Conservation (phyloP, 2,113 vertebrate species). For the Prunella himalayana region DNA sequence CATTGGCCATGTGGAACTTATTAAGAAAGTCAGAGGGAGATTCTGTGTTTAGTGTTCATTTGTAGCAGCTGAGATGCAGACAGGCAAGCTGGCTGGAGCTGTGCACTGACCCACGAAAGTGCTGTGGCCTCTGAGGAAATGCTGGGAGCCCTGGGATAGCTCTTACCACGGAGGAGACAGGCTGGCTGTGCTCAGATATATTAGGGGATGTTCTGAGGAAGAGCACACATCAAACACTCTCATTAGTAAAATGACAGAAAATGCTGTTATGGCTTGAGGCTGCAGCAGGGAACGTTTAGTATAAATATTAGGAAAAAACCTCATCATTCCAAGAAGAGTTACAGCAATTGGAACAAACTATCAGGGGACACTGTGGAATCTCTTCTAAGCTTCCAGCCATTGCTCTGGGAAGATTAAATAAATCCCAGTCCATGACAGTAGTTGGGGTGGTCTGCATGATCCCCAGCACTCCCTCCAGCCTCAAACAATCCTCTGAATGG, state of each 20-base stretch:
- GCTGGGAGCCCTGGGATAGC: neutral
- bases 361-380: constrained; percentile 46
- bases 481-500: constrained; percentile 42
- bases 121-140: constrained; percentile 17
- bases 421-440: constrained; percentile 8
- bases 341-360: constrained; percentile 45
- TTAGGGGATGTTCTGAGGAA: constrained; percentile 17
- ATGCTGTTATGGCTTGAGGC: constrained; percentile 49
- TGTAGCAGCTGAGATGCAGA: constrained; percentile 38
- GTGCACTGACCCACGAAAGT: neutral
- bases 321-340: constrained; percentile 53
- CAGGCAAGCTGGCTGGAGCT: constrained; percentile 3
- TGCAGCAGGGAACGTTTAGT: constrained; percentile 51
- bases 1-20: neutral
- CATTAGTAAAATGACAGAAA: constrained; percentile 52
- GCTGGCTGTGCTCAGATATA: constrained; percentile 18
- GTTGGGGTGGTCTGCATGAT: constrained; percentile 37
- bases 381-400: constrained; percentile 19
- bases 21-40: constrained; percentile 1
- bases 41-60: neutral
- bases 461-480: constrained; percentile 9
- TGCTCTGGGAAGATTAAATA: constrained; percentile 17
- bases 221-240: constrained; percentile 1
- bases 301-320: constrained; percentile 53
- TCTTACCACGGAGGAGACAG: neutral